phyloP scores from a whole-genome alignment of 2,888 invertebrate genomes.

The Cyrtodaria siliqua region DNA sequence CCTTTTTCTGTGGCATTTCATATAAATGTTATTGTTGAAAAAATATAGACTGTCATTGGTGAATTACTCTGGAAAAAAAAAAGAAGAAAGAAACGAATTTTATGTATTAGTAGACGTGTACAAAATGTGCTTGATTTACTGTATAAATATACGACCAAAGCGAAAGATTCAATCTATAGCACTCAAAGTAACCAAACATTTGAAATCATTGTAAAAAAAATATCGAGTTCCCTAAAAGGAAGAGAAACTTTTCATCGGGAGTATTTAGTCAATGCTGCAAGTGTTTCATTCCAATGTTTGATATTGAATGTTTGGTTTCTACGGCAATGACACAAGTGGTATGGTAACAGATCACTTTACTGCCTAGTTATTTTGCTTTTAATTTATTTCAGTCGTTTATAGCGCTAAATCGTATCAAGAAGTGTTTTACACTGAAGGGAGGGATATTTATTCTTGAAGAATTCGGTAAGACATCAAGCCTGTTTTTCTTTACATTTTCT shows the following conservation, averaged over 20 bases:
- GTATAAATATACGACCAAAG: constrained; percentile 15
- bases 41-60: too few relatives aligned
- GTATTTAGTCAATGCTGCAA: too few relatives aligned
- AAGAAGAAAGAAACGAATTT: too few relatives aligned
- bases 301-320: constrained; percentile 3
- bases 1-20: too few relatives aligned
- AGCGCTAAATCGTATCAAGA: constrained; percentile 99
- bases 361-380: constrained; percentile 77
- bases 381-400: constrained; percentile 97
- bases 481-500: constrained; percentile 59
- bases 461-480: constrained; percentile 93
- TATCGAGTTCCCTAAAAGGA: too few relatives aligned
- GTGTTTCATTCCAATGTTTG: background rate
- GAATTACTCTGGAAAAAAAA: too few relatives aligned
- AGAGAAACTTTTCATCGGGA: too few relatives aligned
- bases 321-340: constrained; percentile 46
- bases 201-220: too few relatives aligned
- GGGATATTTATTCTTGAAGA: constrained; percentile 99
- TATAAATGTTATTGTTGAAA: too few relatives aligned
- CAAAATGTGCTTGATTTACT: constrained; percentile 5
- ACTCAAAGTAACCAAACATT: too few relatives aligned
- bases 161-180: constrained; percentile 7
- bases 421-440: constrained; percentile 99
- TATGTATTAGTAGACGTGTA: too few relatives aligned
- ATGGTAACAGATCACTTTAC: constrained; percentile 58